Evolutionary conservation across 2,797 vertebrate genomes (phyloP).

Genomic region (Schizopygopsis malacanthus): DNA sequence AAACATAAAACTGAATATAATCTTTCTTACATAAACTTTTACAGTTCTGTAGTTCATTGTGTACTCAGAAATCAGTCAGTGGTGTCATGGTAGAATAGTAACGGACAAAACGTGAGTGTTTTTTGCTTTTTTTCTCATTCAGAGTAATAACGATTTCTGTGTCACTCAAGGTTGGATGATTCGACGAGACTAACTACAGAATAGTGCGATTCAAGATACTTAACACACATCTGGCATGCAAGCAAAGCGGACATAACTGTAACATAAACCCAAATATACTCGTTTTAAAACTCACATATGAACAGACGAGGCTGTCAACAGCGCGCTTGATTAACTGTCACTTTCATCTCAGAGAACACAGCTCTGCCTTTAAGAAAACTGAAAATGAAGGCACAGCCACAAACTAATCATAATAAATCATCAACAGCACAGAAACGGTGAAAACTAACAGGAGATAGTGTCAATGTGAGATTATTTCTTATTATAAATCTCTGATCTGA

Average conservation of each 20-base stretch:
- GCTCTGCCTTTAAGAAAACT: background rate
- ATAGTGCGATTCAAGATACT: background rate
- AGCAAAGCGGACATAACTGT: background rate
- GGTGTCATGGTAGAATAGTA: background rate
- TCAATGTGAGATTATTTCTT: background rate
- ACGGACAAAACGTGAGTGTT: background rate
- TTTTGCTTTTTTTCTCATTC: background rate
- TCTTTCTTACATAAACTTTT: no score
- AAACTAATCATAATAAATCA: background rate
- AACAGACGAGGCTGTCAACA: background rate
- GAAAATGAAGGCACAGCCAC: background rate
- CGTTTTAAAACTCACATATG: background rate
- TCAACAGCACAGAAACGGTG: background rate
- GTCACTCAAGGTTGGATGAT: background rate
- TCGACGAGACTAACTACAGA: constrained; percentile 1
- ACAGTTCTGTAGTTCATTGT: background rate
- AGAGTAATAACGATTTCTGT: background rate
- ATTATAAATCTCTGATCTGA: constrained; percentile 18
- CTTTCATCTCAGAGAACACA: background rate
- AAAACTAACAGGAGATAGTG: background rate
- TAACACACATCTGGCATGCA: background rate
- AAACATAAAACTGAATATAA: background rate
- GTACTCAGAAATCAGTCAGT: background rate
- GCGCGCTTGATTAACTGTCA: constrained; percentile 5
- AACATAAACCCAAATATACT: background rate